Base-by-base conservation (phyloP, 2,113 vertebrate genomes). In the Menura novaehollandiae region DNA sequence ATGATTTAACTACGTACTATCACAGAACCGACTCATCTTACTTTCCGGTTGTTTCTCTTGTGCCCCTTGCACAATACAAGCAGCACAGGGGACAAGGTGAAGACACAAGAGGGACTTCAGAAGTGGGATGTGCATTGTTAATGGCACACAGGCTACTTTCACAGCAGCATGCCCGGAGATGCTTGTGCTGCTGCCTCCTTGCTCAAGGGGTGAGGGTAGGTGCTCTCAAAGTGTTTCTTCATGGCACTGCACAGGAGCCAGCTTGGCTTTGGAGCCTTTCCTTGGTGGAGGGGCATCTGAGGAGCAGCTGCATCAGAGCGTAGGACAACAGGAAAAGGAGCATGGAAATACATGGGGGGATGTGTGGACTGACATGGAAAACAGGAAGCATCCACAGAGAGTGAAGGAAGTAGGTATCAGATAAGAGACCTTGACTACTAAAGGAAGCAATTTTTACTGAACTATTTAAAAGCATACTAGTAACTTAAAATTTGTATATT, bases 341-440 rank as follows among this genome's bases (percentile, higher is more conserved):
- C 63, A 32, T 93, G 91, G 91, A 95, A 93, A 91, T 91, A 35
- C 58, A 37, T 0, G 20, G 24, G 39, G 49, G 62, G 49, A 49
- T 56, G 64, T 56, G 80, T 37, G 52, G 56, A 53, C 49, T 41
- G 28, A 94, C 41, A 66, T 75, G 53, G 92, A 96, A 96, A 96
- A 96, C 91, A 96, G 95, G 93, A 96, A 96, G 92, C 86, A 51
- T 76, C 41, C 76, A 63, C 1, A 3, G 41, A 87, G 46, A 8
- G 28, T 60, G 46, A 95, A 96, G 95, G 95, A 97, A 93, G 66
- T 62, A 91, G n/a, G 41, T 84, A 80, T 64, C 83, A 68, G 76
- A 92, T 84, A 89, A 81, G 49, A 86, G 93, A 89, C 76, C 58
- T 77, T 78, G 91, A 73, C 92, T 79, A 89, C 66, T 30, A 73